Evolutionary conservation across 2,888 invertebrate genomes (phyloP).

Genomic region (Unio delphinus): DNA sequence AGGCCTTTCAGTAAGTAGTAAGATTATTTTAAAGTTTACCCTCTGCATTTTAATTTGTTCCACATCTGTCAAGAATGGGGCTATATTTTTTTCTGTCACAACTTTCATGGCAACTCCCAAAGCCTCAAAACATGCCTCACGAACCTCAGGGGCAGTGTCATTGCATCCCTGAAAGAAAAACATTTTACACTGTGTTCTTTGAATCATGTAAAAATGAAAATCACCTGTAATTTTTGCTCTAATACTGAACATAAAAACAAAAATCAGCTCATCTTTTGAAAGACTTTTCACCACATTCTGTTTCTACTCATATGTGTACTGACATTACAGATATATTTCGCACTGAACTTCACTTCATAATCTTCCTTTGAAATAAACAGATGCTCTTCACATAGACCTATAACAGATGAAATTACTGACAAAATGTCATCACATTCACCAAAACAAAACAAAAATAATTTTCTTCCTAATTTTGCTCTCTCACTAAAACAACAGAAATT

Average conservation of each 20-base stretch:
- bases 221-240: not conserved
- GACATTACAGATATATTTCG: too few species aligned
- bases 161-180: constrained; percentile 62
- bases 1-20: not conserved
- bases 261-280: too few species aligned
- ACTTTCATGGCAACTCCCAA: constrained; percentile 94
- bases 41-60: constrained; percentile 93
- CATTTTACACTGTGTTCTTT: not conserved
- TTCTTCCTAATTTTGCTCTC: too few species aligned
- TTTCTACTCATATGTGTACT: too few species aligned
- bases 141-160: constrained; percentile 86
- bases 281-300: too few species aligned
- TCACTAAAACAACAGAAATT: too few species aligned
- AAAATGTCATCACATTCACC: too few species aligned
- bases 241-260: not conserved
- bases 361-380: too few species aligned
- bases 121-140: constrained; percentile 94
- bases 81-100: constrained; percentile 91
- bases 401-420: too few species aligned
- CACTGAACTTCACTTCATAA: too few species aligned
- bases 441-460: too few species aligned
- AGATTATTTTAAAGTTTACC: constrained; percentile 66
- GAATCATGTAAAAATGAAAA: not conserved
- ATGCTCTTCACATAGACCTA: too few species aligned
- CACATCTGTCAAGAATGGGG: constrained; percentile 88